Evolutionary conservation across 2,888 invertebrate genomes (phyloP).

Genomic region (Halocaridina rubra): DNA sequence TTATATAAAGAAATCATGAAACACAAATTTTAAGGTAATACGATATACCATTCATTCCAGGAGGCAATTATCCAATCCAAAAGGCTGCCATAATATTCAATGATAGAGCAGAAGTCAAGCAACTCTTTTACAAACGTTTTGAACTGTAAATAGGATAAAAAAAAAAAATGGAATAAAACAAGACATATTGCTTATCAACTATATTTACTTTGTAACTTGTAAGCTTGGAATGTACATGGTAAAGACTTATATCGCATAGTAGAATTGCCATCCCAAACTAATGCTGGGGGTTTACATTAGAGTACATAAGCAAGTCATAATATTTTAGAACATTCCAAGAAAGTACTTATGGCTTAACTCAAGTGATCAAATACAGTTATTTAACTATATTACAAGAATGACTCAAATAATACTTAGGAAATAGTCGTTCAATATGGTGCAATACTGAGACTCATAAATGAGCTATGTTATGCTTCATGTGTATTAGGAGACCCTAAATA

Average conservation of each 20-base stretch:
- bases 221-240: conserved; percentile 62
- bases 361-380: neutral
- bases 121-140: no score
- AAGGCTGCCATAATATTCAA: no score
- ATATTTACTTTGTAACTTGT: conserved; percentile 62
- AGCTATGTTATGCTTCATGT: no score
- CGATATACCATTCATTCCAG: no score
- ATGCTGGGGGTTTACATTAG: conserved; percentile 44
- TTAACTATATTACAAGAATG: neutral
- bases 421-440: neutral
- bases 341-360: conserved; percentile 37
- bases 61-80: no score
- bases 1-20: no score
- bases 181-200: conserved; percentile 50
- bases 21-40: no score
- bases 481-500: conserved; percentile 17
- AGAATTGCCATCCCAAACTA: conserved; percentile 51
- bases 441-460: neutral
- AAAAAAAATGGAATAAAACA: neutral
- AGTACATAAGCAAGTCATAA: conserved; percentile 28
- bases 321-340: conserved; percentile 46
- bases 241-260: conserved; percentile 56
- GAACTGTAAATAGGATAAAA: no score
- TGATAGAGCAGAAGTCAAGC: no score
- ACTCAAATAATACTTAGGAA: neutral